Base-by-base conservation (phyloP, 2,113 vertebrate genomes). In the Addax nasomaculatus region DNA sequence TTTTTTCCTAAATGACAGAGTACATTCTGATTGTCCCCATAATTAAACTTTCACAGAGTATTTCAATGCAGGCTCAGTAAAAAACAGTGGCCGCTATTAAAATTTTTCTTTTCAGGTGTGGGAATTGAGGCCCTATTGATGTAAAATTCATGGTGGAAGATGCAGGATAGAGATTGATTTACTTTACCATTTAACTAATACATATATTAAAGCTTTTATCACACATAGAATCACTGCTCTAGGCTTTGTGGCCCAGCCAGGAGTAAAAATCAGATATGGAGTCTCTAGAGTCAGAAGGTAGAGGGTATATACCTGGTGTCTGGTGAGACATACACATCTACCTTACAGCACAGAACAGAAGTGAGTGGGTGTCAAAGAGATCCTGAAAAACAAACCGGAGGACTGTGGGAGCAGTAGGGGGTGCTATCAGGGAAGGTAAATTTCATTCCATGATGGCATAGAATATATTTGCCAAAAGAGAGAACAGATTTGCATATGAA, bases 1-100 rank as follows among this genome's bases (percentile, higher is more conserved):
- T 78, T 70, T 81, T 45, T 58, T 51, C 21, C 55, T 92, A 78
- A 91, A 94, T 67, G 81, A 95, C 36, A 94, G 83, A 96, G 89
- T 73, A n/a, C 84, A 30, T 64, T 86, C 47, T 80, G 67, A 85
- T 73, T 96, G 57, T 85, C 92, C 76, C 84, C 43, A 29, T 43
- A 79, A 94, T 80, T 58, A 97, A 96, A 86, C 29, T 57, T 73
- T 36, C 57, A 89, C 57, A 64, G 51, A 62, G 47, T 25, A 81
- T 64, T 79, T 93, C 51, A 91, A 53, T 79, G 60, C 51, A 64
- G 29, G 33, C 51, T 87, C 60, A 67, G 70, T 73, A 62, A 93
- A 95, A 95, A 95, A 83, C 7, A n/a, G 76, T 79, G 45, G 45
- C 39, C 17, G 49, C 17, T 85, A 17, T 58, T 57, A 80, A 30